Conservation (phyloP, 2,797 vertebrate species). For the Odontamblyopus rebecca region DNA sequence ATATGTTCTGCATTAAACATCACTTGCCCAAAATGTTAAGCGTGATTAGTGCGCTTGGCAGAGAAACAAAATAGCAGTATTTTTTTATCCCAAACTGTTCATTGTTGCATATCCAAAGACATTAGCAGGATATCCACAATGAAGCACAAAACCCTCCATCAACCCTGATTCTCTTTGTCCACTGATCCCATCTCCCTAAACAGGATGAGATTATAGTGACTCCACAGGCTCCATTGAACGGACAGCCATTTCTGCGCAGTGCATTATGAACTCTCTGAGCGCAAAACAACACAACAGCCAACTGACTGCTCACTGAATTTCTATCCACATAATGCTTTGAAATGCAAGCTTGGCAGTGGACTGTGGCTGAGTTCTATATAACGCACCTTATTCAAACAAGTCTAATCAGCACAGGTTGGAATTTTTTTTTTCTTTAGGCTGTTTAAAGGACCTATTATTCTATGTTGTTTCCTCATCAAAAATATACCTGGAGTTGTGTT, state of each 20-base stretch:
- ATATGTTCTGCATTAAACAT: too few species aligned
- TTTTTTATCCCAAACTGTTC: conserved; percentile 42
- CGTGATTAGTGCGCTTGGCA: not conserved
- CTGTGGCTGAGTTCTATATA: conserved; percentile 8
- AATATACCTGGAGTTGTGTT: too few species aligned
- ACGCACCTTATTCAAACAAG: not conserved
- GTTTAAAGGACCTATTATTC: too few species aligned
- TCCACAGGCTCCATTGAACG: conserved; percentile 25
- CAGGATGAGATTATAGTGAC: conserved; percentile 34
- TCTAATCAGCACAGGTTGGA: conserved; percentile 14
- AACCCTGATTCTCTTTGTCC: conserved; percentile 29
- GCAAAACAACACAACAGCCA: conserved; percentile 10
- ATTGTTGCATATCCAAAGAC: conserved; percentile 23
- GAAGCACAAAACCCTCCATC: conserved; percentile 26
- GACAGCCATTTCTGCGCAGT: conserved; percentile 24
- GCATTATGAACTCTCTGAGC: conserved; percentile 17
- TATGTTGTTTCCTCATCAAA: too few species aligned
- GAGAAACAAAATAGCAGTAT: conserved; percentile 14
- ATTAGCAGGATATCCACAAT: conserved; percentile 28
- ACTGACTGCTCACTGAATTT: conserved; percentile 13
- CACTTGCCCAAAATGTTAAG: too few species aligned
- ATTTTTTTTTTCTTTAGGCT: conserved; percentile 16
- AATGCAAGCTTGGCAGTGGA: conserved; percentile 12
- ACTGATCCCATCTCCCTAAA: conserved; percentile 38
- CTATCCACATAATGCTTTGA: conserved; percentile 26